Evolutionary conservation across 2,888 invertebrate species (phyloP), one percentile per base, ranked within the genome.

Genomic region (Incurvaria masculella): DNA sequence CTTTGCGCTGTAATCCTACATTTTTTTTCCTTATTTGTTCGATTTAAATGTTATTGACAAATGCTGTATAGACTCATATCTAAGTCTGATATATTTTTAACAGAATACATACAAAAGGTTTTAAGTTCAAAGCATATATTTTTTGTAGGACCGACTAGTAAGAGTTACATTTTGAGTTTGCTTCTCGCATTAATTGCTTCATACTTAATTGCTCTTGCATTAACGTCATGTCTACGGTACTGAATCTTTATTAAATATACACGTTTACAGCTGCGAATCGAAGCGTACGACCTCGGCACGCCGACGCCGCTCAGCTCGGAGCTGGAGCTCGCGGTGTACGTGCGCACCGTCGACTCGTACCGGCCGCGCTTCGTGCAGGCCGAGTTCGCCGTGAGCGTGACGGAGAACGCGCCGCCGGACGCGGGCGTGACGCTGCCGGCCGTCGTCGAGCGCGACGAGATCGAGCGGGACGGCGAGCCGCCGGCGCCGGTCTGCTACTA

Each of bases 401-500:
- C 89, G 45, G 84, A 84, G 53, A 83, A 84, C 52, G 61, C 66
- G 0, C 65, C 67, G 19, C 81, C 89, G 1, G 86, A 87, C 1
- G 70, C 81, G 4, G 91, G 90, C 64, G 69, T 85, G 2, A 81
- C 83, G 57, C 69, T 95, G 11, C 89, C 92, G 0, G 87, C 88
- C 54, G 94, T 94, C 1, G 83, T 94, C 41, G 94, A 94, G 60
- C 81, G 89, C 53, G 94, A 94, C 62, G 92, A 89, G 59, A 84
- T 91, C 17, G 92, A 91, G 58, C 89, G 93, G 58, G 82, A 88
- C 2, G 90, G 91, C 54, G 89, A 90, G 56, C 88, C 89, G 0
- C 83, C 88, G 44, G 81, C 89, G 44, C 88, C 89, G 51, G 91
- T 95, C n/a, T 97, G 96, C 62, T 97, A 94, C 65, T 96, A 87